Evolutionary conservation across 2,888 invertebrate species (phyloP).

Genomic region (Cryptocephalus moraei): DNA sequence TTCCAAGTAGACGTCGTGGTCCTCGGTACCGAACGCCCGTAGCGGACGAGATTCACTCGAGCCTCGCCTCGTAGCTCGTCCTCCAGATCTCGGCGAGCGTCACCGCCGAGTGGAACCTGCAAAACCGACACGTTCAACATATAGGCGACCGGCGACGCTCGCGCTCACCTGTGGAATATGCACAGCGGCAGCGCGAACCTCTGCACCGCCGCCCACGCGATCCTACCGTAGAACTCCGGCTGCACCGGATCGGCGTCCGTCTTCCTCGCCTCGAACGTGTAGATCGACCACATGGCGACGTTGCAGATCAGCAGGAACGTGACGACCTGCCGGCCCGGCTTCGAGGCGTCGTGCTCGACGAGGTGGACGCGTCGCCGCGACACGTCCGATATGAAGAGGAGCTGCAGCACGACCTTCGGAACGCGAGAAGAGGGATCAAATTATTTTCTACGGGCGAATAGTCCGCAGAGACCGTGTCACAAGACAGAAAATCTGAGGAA

Average conservation of each 20-base stretch:
- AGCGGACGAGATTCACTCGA: slow-evolving; percentile 55
- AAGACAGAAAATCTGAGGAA: too few relatives aligned
- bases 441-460: too few relatives aligned
- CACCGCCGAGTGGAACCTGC: slow-evolving; percentile 82
- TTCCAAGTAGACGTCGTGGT: too few relatives aligned
- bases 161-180: slow-evolving; percentile 66
- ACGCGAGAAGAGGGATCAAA: not conserved
- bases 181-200: slow-evolving; percentile 87
- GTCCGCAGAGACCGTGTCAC: too few relatives aligned
- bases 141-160: not conserved
- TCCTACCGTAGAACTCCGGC: slow-evolving; percentile 84
- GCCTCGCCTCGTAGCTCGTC: slow-evolving; percentile 83
- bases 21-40: too few relatives aligned
- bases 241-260: slow-evolving; percentile 87
- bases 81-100: slow-evolving; percentile 95
- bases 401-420: slow-evolving; percentile 76
- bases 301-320: slow-evolving; percentile 93
- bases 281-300: slow-evolving; percentile 93
- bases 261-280: slow-evolving; percentile 91
- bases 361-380: slow-evolving; percentile 83
- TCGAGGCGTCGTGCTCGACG: slow-evolving; percentile 85
- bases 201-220: slow-evolving; percentile 88
- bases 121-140: not conserved
- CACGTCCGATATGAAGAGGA: slow-evolving; percentile 88
- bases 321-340: slow-evolving; percentile 91